phyloP scores from a whole-genome alignment of 2,888 invertebrate species.

The Platycheirus albimanus region DNA sequence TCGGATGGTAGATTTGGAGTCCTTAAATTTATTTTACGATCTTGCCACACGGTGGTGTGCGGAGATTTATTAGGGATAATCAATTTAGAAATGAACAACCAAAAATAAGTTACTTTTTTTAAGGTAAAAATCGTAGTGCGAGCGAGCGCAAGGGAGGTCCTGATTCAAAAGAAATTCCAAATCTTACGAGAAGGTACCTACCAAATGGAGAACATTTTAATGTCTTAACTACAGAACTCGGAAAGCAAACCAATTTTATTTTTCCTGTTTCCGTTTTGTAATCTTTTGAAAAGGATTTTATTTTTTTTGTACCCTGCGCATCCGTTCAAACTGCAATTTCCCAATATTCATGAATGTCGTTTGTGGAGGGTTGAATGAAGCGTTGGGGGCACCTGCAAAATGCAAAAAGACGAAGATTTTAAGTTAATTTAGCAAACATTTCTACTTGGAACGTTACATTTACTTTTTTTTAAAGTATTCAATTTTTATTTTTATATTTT shows the following conservation, averaged over 20 bases:
- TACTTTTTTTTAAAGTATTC: constrained; percentile 59
- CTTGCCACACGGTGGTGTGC: constrained; percentile 46
- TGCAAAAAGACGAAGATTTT: constrained; percentile 48
- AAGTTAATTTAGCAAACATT: constrained; percentile 72
- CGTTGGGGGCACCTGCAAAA: background rate
- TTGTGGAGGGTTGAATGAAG: background rate
- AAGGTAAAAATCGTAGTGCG: constrained; percentile 19
- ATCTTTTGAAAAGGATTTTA: constrained; percentile 32
- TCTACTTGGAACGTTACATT: constrained; percentile 49
- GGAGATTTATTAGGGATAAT: constrained; percentile 65
- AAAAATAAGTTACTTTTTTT: background rate
- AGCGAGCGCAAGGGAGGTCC: too few relatives aligned
- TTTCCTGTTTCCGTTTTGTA: constrained; percentile 66
- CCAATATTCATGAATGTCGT: constrained; percentile 56
- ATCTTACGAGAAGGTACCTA: background rate
- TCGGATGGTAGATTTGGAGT: constrained; percentile 26
- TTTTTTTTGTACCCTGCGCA: constrained; percentile 25
- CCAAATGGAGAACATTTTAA: constrained; percentile 45
- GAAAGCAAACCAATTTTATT: constrained; percentile 68
- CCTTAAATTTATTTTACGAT: constrained; percentile 71
- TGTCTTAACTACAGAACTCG: constrained; percentile 50
- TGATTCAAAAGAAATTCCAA: constrained; percentile 28
- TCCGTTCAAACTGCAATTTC: constrained; percentile 62
- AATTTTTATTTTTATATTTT: background rate
- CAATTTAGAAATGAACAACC: constrained; percentile 55